These are phyloP conservation scores for Dolichoris vasculosae DNA, from an alignment of 1,140 invertebrate genomes.

Conservation along the genomic window DNA sequence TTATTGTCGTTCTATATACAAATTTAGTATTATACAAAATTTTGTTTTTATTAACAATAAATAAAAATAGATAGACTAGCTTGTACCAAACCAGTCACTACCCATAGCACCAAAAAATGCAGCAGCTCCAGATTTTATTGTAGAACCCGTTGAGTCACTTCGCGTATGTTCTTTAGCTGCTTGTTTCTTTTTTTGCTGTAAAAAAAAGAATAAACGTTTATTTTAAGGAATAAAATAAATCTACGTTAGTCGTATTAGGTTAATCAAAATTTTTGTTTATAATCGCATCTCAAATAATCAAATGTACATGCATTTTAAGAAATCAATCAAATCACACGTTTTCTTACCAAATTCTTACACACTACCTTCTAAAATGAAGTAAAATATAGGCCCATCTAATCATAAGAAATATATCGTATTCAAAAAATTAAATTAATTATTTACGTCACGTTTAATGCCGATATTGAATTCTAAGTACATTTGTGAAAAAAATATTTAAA, in stretches of 20 bases:
- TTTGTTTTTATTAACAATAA: slow-evolving; percentile 17
- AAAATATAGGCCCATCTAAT: slow-evolving; percentile 46
- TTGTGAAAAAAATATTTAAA: background rate
- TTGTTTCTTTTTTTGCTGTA: slow-evolving; percentile 65
- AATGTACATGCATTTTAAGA: slow-evolving; percentile 15
- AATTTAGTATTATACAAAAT: slow-evolving; percentile 37
- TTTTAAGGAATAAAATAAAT: background rate
- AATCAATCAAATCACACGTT: slow-evolving; percentile 25
- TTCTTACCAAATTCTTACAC: slow-evolving; percentile 39
- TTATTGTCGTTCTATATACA: slow-evolving; percentile 39
- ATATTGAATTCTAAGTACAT: background rate
- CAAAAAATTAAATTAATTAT: background rate
- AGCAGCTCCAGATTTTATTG: slow-evolving; percentile 81
- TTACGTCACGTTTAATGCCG: background rate
- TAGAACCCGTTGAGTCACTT: slow-evolving; percentile 69
- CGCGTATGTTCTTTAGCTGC: slow-evolving; percentile 64
- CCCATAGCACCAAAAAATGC: slow-evolving; percentile 87
- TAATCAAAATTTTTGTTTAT: background rate
- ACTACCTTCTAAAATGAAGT: slow-evolving; percentile 36
- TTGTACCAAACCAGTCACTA: slow-evolving; percentile 82
- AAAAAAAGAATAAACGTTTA: background rate
- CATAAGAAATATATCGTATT: slow-evolving; percentile 23
- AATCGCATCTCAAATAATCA: background rate
- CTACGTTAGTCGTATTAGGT: background rate
- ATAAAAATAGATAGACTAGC: slow-evolving; percentile 57